Base-by-base conservation (phyloP, 1,140 invertebrate species). In the Pantala flavescens region DNA sequence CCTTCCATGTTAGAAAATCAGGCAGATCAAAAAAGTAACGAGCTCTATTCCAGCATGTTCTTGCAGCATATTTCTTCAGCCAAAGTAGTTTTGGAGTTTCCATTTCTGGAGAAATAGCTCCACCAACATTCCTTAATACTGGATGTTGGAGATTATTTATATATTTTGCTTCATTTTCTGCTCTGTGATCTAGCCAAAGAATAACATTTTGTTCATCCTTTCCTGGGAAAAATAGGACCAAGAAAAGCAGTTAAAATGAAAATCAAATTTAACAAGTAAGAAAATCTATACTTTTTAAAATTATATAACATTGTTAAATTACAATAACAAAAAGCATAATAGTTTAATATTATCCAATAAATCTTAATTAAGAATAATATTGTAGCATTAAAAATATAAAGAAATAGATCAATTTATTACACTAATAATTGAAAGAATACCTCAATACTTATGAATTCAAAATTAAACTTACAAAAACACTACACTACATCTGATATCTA, bases 161-260 rank as follows among this genome's bases (percentile, higher is more conserved):
- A 23, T 88, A 83, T 21, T 89, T 86, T 0, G 95, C 93, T 85
- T 98, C 92, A 71, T 87, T 81, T 23, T 87, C 83, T 2, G 96
- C 96, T 78, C 97, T 84, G 81, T 98, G 96, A 82, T 99, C 97
- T 94, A 98, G 92, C 97, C 97, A 99, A 83, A 98, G 88, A 43
- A 98, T 93, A 24, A 98, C 86, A 83, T 98, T 97, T 81, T 92
- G 90, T 71, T 90, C 84, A 79, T 87, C 80, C 55, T 87, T 82
- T 11, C 87, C 90, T 89, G 77, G 36, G 81, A 76, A 76, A 74
- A 5, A n/a, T 55, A 70, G 11, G 11, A 2, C 2, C 23, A 70
- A 70, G 23, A 70, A 70, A 70, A 70, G 23, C 28, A 36, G n/a
- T n/a, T n/a, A n/a, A 63, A 63, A 70, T 21, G 11, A 70, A 72